A percentile compares a stretch with the other conserved stretches of the same genome.
Evolutionary conservation across 2,113 vertebrate species (phyloP).

Genomic region (Steatornis caripensis): DNA sequence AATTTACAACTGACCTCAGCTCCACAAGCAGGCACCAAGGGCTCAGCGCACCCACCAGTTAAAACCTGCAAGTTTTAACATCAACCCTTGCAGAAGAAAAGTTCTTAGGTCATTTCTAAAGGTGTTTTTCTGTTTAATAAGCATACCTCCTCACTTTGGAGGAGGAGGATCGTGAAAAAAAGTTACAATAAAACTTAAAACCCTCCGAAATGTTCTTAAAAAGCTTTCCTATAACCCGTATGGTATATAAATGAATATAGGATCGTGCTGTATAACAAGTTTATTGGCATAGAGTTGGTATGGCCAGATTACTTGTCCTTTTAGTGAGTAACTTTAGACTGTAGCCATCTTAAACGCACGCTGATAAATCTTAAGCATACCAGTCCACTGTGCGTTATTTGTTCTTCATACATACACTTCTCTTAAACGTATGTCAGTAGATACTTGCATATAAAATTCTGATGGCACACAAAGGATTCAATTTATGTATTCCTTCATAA

Average conservation of each 20-base stretch:
- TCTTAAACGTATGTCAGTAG: background rate
- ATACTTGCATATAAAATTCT: slow-evolving; percentile 32
- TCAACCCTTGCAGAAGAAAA: background rate
- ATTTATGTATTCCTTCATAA: slow-evolving; percentile 14
- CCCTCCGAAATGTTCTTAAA: slow-evolving; percentile 20
- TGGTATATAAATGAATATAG: slow-evolving; percentile 29
- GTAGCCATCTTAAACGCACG: background rate
- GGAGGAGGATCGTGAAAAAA: background rate
- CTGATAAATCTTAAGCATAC: background rate
- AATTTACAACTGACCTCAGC: background rate
- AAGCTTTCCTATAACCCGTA: slow-evolving; percentile 19
- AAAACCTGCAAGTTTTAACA: background rate
- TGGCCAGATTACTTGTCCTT: background rate
- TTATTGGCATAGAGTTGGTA: slow-evolving; percentile 30
- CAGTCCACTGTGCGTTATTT: background rate
- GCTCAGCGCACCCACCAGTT: background rate
- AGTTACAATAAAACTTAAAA: slow-evolving; percentile 11
- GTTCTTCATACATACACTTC: background rate
- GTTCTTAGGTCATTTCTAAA: background rate
- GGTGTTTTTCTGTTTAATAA: slow-evolving; percentile 34
- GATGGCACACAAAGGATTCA: background rate
- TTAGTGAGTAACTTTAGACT: slow-evolving; percentile 39
- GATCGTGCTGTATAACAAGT: background rate
- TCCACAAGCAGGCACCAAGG: background rate
- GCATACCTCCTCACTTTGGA: background rate